phyloP scores from a whole-genome alignment of 2,888 invertebrate species.

The Cephus nigrinus region DNA sequence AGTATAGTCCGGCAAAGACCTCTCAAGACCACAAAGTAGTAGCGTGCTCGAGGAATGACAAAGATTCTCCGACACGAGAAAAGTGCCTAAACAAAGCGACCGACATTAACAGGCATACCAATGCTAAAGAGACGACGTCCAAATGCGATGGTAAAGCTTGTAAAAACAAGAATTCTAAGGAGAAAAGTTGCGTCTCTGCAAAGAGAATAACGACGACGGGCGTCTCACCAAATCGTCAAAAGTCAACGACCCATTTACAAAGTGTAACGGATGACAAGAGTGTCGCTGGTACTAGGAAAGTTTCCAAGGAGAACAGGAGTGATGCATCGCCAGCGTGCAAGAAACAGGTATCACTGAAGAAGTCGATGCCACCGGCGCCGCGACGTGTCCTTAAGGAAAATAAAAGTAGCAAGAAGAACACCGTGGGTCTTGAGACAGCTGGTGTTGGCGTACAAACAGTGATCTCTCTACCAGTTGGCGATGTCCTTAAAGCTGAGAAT shows the following conservation, averaged over 20 bases:
- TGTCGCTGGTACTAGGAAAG: slow-evolving; percentile 36
- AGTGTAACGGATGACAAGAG: slow-evolving; percentile 29
- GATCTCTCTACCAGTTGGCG: slow-evolving; percentile 49
- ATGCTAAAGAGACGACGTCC: slow-evolving; percentile 55
- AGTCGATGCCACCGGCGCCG: slow-evolving; percentile 28
- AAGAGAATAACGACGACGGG: slow-evolving; percentile 19
- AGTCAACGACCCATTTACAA: slow-evolving; percentile 32
- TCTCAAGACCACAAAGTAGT: slow-evolving; percentile 28
- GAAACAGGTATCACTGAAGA: slow-evolving; percentile 33
- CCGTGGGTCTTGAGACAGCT: slow-evolving; percentile 26
- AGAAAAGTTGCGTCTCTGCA: slow-evolving; percentile 41
- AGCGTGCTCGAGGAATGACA: slow-evolving; percentile 27
- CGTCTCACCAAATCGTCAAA: slow-evolving; percentile 33
- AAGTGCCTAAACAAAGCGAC: slow-evolving; percentile 56
- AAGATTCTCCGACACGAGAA: slow-evolving; percentile 33
- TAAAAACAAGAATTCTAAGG: slow-evolving; percentile 40
- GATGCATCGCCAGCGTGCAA: slow-evolving; percentile 34
- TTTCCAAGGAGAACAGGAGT: slow-evolving; percentile 52
- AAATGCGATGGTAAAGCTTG: slow-evolving; percentile 31
- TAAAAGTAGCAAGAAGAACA: slow-evolving; percentile 54
- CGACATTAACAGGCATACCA: slow-evolving; percentile 71
- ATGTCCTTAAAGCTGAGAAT: slow-evolving; percentile 49
- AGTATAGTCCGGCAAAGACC: slow-evolving; percentile 29
- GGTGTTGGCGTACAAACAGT: slow-evolving; percentile 51
- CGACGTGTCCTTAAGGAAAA: slow-evolving; percentile 61